Evolutionary conservation across 2,113 vertebrate species (phyloP).

Genomic region (Symphodus melops): DNA sequence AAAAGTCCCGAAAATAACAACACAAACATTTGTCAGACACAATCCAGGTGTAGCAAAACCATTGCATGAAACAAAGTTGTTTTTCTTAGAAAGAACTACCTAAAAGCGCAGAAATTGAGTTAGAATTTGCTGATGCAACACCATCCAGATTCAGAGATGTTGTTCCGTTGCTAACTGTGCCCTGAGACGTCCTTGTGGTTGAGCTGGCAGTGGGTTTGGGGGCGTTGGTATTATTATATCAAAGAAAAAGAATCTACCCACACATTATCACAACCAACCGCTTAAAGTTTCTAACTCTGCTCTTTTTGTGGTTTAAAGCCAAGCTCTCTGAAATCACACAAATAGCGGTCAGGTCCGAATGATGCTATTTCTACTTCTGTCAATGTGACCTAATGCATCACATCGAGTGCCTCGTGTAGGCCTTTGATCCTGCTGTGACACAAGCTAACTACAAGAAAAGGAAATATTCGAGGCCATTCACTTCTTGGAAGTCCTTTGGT

Average conservation of each 20-base stretch:
- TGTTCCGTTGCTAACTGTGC: constrained; percentile 4
- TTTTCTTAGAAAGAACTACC: neutral
- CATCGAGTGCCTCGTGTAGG: neutral
- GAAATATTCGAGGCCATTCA: constrained; percentile 18
- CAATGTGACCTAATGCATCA: constrained; percentile 10
- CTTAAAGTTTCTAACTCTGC: constrained; percentile 33
- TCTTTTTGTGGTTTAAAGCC: constrained; percentile 37
- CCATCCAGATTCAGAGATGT: constrained; percentile 2
- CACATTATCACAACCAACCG: constrained; percentile 29
- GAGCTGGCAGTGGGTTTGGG: constrained; percentile 23
- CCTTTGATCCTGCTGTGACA: constrained; percentile 3
- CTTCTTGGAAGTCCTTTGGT: constrained; percentile 28
- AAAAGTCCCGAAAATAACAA: no score
- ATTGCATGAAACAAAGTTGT: neutral
- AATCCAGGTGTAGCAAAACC: no score
- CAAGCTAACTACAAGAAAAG: constrained; percentile 8
- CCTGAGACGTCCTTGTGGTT: constrained; percentile 13
- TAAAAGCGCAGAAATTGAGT: neutral
- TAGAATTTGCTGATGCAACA: constrained; percentile 1
- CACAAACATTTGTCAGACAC: no score
- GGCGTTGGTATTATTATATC: constrained; percentile 52
- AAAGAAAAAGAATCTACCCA: constrained; percentile 4
- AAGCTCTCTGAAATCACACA: constrained; percentile 15
- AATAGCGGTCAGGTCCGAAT: constrained; percentile 13
- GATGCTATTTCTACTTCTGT: neutral